Percentiles rank a stretch among this genome's conserved stretches.
phyloP scores from a whole-genome alignment of 2,888 invertebrate species.

The Clitarchus hookeri region DNA sequence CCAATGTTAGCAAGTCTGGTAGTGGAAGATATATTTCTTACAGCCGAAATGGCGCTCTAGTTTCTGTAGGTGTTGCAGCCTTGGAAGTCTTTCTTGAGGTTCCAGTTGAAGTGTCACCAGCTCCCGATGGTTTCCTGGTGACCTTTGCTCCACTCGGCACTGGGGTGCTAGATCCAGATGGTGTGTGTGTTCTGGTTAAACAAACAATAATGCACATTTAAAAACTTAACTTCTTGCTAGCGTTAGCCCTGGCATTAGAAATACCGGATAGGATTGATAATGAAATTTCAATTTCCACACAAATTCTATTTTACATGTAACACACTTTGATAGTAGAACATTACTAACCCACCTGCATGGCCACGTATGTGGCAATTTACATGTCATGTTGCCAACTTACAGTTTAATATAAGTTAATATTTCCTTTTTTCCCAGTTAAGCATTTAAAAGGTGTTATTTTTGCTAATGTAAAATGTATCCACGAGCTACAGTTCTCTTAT shows the following conservation, averaged over 20 bases:
- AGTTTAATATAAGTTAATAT: no score
- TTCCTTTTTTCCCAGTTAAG: no score
- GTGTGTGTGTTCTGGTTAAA: constrained; percentile 68
- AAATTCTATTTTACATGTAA: no score
- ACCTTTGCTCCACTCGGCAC: constrained; percentile 68
- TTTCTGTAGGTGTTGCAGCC: constrained; percentile 54
- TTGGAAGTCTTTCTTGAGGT: constrained; percentile 51
- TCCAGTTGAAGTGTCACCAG: constrained; percentile 67
- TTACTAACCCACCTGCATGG: no score
- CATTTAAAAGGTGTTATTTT: no score
- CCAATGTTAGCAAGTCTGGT: not conserved
- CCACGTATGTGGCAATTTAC: no score
- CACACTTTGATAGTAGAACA: no score
- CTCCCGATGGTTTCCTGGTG: constrained; percentile 69
- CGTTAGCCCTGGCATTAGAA: not conserved
- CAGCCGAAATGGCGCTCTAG: constrained; percentile 75
- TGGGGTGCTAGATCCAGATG: constrained; percentile 68
- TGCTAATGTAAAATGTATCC: no score
- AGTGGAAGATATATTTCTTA: constrained; percentile 52
- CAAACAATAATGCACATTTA: not conserved
- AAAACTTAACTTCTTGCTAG: not conserved
- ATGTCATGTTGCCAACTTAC: no score
- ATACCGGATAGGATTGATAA: not conserved
- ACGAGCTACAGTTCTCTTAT: no score
- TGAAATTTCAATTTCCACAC: not conserved